phyloP scores from a whole-genome alignment of 2,113 vertebrate genomes.

The Rhagologus leucostigma region DNA sequence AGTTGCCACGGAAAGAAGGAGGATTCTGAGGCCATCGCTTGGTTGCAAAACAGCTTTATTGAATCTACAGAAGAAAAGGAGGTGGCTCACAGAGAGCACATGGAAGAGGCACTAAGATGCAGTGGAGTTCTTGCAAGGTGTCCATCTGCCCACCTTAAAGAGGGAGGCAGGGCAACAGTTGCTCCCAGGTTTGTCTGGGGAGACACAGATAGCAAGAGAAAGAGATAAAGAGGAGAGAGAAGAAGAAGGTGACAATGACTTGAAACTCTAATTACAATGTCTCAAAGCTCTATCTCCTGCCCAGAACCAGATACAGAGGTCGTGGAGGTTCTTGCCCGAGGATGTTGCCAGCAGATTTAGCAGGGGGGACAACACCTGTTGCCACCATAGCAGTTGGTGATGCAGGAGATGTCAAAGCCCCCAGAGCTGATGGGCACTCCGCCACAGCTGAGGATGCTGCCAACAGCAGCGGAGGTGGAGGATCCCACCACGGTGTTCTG shows the following conservation, averaged over 20 bases:
- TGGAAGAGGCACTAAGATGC: neutral
- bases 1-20: neutral
- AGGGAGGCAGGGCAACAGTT: neutral
- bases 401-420: neutral
- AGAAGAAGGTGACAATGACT: neutral
- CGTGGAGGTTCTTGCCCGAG: accelerated
- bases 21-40: neutral
- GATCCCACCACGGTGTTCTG: no score
- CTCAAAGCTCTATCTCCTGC: neutral
- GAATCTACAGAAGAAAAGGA: neutral
- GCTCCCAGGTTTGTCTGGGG: accelerated
- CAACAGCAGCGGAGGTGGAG: neutral
- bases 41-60: neutral
- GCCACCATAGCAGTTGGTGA: neutral
- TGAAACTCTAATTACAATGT: neutral
- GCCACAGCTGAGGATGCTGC: neutral
- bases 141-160: neutral
- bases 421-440: neutral
- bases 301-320: neutral
- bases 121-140: neutral
- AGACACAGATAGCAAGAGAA: neutral
- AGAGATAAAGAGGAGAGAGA: neutral
- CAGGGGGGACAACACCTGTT: neutral
- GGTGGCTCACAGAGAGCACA: neutral
- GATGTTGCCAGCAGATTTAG: accelerated